phyloP scores from a whole-genome alignment of 2,797 vertebrate genomes.

The Hoplostethus mediterraneus region DNA sequence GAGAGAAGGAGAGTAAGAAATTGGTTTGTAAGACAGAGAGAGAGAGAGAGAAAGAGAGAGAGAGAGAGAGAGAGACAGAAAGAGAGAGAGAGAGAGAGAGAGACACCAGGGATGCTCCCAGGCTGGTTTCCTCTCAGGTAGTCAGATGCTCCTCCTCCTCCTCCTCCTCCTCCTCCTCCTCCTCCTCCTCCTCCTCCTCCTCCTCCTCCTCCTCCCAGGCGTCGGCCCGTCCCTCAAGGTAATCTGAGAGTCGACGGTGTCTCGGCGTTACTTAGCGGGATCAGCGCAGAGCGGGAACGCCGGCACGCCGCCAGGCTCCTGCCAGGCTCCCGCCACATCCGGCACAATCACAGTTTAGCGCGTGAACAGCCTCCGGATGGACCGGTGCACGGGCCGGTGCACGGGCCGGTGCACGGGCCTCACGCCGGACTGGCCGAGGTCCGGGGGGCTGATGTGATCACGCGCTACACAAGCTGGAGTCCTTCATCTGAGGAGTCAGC shows the following conservation, averaged over 20 bases:
- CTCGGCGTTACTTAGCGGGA: conserved; percentile 41
- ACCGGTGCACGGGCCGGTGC: conserved; percentile 16
- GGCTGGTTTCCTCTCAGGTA: conserved; percentile 15
- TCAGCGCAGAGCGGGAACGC: conserved; percentile 42
- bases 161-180: neutral
- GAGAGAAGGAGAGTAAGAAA: too few species aligned
- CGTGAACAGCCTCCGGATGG: conserved; percentile 21
- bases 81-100: neutral
- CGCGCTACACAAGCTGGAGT: conserved; percentile 49
- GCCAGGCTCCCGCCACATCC: conserved; percentile 33
- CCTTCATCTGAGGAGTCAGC: conserved; percentile 68
- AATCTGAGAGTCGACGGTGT: conserved; percentile 68
- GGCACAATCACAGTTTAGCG: conserved; percentile 31
- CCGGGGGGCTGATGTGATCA: conserved; percentile 42
- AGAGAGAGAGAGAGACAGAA: too few species aligned
- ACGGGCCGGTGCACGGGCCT: conserved; percentile 17
- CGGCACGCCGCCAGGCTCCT: conserved; percentile 22
- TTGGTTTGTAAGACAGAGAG: too few species aligned
- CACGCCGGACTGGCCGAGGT: conserved; percentile 1
- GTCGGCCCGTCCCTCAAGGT: conserved; percentile 50
- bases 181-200: conserved; percentile 6
- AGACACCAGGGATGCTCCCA: conserved; percentile 31
- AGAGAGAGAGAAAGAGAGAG: too few species aligned
- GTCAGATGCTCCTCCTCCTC: conserved; percentile 35
- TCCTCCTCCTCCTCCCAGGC: conserved; percentile 21